These are phyloP conservation scores for Archips crataeganus DNA, from an alignment of 2,888 invertebrate species.

Conservation along the genomic window DNA sequence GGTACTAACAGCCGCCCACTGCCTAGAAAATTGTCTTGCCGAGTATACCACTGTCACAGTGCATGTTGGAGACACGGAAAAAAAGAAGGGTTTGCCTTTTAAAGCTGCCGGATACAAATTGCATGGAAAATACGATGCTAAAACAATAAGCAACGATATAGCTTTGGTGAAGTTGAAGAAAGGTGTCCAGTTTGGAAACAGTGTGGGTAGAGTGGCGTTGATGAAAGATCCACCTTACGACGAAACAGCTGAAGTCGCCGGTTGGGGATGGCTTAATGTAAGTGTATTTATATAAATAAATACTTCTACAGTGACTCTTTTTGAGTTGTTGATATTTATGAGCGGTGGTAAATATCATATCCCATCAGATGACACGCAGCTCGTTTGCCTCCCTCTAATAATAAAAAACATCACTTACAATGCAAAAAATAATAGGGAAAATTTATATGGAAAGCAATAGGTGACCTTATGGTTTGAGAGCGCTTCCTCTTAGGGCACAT, in stretches of 20 bases:
- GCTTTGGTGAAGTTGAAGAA: not conserved
- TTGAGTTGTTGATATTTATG: too few relatives aligned
- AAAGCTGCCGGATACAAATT: not conserved
- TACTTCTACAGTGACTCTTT: too few relatives aligned
- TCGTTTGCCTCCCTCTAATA: too few relatives aligned
- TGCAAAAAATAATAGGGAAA: too few relatives aligned
- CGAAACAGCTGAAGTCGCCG: not conserved
- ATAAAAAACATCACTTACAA: too few relatives aligned
- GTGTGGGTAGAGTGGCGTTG: not conserved
- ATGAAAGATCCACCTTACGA: not conserved
- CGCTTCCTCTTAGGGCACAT: too few relatives aligned
- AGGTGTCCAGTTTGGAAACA: not conserved
- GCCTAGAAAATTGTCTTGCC: not conserved
- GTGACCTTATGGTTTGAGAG: too few relatives aligned
- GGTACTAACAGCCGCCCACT: not conserved
- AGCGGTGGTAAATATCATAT: too few relatives aligned
- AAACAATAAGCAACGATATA: not conserved
- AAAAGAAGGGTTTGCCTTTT: not conserved
- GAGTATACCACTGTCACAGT: not conserved
- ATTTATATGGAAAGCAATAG: too few relatives aligned
- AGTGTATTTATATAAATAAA: not conserved
- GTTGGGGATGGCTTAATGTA: not conserved
- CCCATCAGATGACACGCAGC: too few relatives aligned
- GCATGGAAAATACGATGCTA: not conserved
- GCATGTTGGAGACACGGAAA: not conserved